These are phyloP conservation scores for Exephanes ischioxanthus DNA, from an alignment of 2,888 invertebrate genomes.

Conservation along the genomic window DNA sequence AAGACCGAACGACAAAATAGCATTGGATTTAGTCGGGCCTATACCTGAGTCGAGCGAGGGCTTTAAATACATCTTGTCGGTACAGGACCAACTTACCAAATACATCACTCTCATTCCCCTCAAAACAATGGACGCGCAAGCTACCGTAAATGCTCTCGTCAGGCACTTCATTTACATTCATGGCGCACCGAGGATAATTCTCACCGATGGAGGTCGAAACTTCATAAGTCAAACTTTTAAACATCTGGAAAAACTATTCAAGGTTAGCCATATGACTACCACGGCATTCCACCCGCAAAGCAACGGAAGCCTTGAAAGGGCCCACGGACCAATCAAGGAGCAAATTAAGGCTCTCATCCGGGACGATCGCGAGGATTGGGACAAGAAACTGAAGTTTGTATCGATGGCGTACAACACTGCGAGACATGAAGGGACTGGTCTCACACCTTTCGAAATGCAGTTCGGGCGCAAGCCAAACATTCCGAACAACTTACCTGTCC, in stretches of 20 bases:
- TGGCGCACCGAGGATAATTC: no score
- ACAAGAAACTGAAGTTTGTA: constrained; percentile 9
- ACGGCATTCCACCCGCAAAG: no score
- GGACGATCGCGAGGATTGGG: background rate
- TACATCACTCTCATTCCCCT: no score
- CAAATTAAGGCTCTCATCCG: constrained; percentile 16
- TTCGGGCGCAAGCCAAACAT: constrained; percentile 2
- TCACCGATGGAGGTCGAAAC: no score
- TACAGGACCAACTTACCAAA: no score
- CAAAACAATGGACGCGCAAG: no score
- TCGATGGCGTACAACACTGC: background rate
- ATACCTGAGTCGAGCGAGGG: background rate
- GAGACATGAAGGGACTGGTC: no score
- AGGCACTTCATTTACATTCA: no score
- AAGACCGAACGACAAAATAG: no score
- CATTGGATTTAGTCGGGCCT: background rate
- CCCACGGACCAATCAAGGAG: background rate
- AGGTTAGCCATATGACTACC: background rate
- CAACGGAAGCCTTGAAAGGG: background rate
- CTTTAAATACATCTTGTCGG: background rate
- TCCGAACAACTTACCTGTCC: background rate
- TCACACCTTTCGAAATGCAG: constrained; percentile 12
- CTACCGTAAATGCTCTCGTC: no score
- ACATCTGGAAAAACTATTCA: background rate
- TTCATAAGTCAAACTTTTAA: no score